Base-by-base conservation (phyloP, 2,113 vertebrate species). In the Heptranchias perlo region DNA sequence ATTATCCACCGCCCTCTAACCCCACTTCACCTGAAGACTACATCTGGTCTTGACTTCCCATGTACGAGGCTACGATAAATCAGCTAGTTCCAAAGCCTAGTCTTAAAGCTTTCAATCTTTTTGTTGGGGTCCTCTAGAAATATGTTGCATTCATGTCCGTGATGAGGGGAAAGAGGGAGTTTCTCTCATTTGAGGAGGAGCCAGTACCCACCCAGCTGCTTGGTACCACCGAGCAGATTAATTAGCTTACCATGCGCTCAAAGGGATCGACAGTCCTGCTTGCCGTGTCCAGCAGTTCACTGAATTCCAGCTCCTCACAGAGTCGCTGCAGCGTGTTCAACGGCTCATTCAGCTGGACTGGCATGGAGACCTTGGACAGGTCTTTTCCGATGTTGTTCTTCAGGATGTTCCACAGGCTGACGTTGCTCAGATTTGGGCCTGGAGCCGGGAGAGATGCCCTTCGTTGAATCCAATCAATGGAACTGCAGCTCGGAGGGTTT, bases 381-480 rank as follows among this genome's bases (percentile, higher is more conserved):
- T 99, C 99, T 95, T 99, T 99, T 44, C 99, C 99, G 0, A 99
- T 99, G 97, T 99, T 99, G 98, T 99, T 99, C 96, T 98, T 98
- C 39, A 99, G 97, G 52, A 99, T 98, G 96, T 97, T 97, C 98
- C 99, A 99, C 96, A 99, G 97, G 96, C 99, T 99, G 18, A 99
- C 98, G 39, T 99, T 98, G 4, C 98, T 98, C 96, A 98, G 98
- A 2, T 98, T 98, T 0, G 97, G 52, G 0, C 97, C 97, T 10
- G 97, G 96, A 0, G 98, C 98, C 0, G 98, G 98, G 44, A 99
- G 97, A 82, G 96, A 96, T n/a, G 97, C 98, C 73, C 99, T 98
- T 0, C 98, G 97, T 2, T 98, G 97, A 96, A 97, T 97, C 69
- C 97, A 96, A 4, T 96, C 14, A 11, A 95, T 96, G 8, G 96